Percentiles rank a stretch among this genome's conserved stretches.
These are phyloP conservation scores for Anarhynchus alexandrinus DNA, from an alignment of 2,113 vertebrate genomes.

Conservation along the genomic window DNA sequence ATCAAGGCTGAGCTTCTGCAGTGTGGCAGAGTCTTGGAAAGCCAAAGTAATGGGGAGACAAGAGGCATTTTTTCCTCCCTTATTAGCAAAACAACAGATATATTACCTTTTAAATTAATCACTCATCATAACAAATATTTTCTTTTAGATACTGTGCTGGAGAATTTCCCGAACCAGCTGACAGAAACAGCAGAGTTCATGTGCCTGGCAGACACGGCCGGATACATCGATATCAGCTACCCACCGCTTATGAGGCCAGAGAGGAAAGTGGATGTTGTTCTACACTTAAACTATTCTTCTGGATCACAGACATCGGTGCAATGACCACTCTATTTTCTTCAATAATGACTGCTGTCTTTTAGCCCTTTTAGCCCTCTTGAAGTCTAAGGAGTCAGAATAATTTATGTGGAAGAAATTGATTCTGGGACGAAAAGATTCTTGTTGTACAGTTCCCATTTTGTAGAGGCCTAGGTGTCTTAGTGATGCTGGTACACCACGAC, in stretches of 20 bases:
- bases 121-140: not conserved
- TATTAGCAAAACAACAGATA: not conserved
- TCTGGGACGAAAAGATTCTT: not conserved
- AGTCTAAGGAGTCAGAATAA: not conserved
- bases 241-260: conserved; percentile 70
- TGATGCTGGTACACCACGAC: not conserved
- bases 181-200: conserved; percentile 66
- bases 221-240: conserved; percentile 74
- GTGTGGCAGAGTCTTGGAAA: not conserved
- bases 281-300: conserved; percentile 75
- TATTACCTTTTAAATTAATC: not conserved
- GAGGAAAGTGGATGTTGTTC: conserved; percentile 75
- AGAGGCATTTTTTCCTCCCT: not conserved
- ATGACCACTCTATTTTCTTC: not conserved
- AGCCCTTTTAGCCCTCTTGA: not conserved
- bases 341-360: not conserved
- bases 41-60: not conserved
- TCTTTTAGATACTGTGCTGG: conserved; percentile 58
- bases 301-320: conserved; percentile 54
- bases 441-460: not conserved
- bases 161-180: conserved; percentile 67
- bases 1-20: not conserved
- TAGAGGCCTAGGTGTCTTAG: not conserved
- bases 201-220: conserved; percentile 67
- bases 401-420: not conserved